Evolutionary conservation across 2,888 invertebrate genomes (phyloP).

Genomic region (Rhabditophanes sp.): DNA sequence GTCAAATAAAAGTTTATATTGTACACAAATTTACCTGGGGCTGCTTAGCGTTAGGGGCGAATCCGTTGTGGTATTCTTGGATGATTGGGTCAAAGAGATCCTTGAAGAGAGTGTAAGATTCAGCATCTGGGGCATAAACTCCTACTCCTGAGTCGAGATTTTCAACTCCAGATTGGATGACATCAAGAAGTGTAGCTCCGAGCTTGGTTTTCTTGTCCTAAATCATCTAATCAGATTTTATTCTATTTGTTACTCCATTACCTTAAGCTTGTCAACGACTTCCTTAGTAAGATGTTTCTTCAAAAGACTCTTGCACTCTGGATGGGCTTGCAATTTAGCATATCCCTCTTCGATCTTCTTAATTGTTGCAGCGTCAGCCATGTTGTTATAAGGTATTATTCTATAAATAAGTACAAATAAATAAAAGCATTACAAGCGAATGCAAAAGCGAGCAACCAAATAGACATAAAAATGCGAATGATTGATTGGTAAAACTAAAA

Average conservation of each 20-base stretch:
- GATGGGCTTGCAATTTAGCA: conserved; percentile 36
- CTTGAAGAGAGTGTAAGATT: conserved; percentile 75
- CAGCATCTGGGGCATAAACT: conserved; percentile 59
- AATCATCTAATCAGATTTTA: conserved; percentile 65
- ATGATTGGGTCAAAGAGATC: conserved; percentile 92
- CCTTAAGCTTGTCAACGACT: conserved; percentile 22
- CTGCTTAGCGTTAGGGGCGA: conserved; percentile 70
- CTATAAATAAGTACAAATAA: too few species aligned
- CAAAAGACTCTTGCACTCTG: conserved; percentile 78
- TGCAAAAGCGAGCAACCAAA: too few species aligned
- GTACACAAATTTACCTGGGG: conserved; percentile 81
- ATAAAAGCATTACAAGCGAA: too few species aligned
- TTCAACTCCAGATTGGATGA: conserved; percentile 68
- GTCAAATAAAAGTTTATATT: not conserved
- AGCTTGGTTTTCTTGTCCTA: conserved; percentile 83
- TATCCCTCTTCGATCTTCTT: conserved; percentile 36
- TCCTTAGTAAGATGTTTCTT: conserved; percentile 77
- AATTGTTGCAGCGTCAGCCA: conserved; percentile 12
- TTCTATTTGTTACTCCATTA: conserved; percentile 64
- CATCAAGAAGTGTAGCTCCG: conserved; percentile 77
- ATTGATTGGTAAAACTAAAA: too few species aligned
- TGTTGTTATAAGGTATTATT: too few species aligned
- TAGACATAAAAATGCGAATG: too few species aligned
- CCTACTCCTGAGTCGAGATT: conserved; percentile 90
- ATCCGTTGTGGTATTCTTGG: conserved; percentile 72